These are phyloP conservation scores for Astreopora myriophthalma DNA, from an alignment of 64 coral and sea anemone genomes.

Conservation along the genomic window DNA sequence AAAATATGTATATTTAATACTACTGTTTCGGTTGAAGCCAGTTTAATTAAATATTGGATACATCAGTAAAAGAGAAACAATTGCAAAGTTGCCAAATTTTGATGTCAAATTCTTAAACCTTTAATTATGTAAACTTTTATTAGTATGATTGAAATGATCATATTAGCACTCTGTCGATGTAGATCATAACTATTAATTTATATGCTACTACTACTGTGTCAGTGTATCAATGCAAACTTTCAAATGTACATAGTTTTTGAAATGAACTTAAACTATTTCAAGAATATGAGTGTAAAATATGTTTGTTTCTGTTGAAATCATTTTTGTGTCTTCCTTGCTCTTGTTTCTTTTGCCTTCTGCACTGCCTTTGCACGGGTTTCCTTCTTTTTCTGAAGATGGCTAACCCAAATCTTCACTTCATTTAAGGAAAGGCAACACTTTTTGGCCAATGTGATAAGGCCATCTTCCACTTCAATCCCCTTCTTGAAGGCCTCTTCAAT, in stretches of 20 bases:
- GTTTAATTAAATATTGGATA: no score
- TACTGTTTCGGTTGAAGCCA: no score
- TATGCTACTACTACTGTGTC: neutral
- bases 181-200: neutral
- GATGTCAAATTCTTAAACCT: no score
- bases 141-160: no score
- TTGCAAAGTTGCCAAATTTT: no score
- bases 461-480: neutral
- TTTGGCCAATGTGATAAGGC: neutral
- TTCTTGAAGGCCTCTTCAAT: conserved; percentile 35
- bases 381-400: neutral
- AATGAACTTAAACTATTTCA: neutral
- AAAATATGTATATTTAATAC: no score
- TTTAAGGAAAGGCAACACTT: conserved; percentile 13
- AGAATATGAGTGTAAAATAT: neutral
- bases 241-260: neutral
- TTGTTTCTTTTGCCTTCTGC: neutral
- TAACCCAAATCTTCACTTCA: neutral
- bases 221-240: neutral
- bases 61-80: no score
- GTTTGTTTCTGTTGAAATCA: neutral
- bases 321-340: neutral
- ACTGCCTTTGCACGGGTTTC: neutral
- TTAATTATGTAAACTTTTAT: no score
- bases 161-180: no score